Percentiles rank a stretch among this genome's conserved stretches.
These are phyloP conservation scores for Andricus quercusramuli DNA, from an alignment of 2,888 invertebrate genomes.

Conservation along the genomic window DNA sequence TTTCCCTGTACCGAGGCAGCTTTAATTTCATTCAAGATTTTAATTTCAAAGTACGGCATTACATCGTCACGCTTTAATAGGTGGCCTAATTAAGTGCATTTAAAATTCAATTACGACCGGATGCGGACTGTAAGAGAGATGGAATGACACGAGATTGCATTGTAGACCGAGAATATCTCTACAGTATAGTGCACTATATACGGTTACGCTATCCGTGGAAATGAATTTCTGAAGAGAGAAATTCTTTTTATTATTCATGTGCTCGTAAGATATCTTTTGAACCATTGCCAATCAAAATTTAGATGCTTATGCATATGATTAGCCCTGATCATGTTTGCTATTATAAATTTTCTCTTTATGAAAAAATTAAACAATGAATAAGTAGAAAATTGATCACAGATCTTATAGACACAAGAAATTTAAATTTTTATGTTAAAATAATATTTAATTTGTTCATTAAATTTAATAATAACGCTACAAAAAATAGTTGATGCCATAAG, in stretches of 20 bases:
- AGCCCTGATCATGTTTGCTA: background rate
- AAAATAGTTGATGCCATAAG: too few relatives aligned
- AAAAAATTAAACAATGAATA: too few relatives aligned
- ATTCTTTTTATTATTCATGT: background rate
- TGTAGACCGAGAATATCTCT: constrained; percentile 43
- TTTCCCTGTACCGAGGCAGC: background rate
- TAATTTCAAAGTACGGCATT: constrained; percentile 45
- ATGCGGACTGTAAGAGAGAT: constrained; percentile 46
- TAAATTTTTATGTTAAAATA: too few relatives aligned
- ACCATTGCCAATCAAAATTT: background rate
- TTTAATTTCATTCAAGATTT: background rate
- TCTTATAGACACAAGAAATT: too few relatives aligned
- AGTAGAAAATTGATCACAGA: too few relatives aligned
- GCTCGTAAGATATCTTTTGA: background rate
- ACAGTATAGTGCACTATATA: background rate
- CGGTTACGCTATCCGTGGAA: background rate
- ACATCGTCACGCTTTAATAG: constrained; percentile 57
- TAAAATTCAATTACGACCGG: constrained; percentile 72
- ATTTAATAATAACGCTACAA: too few relatives aligned
- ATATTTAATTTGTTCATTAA: too few relatives aligned
- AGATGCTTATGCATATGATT: background rate
- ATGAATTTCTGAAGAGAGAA: background rate
- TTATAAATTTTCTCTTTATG: background rate
- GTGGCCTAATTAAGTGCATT: constrained; percentile 73
- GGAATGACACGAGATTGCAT: constrained; percentile 48